phyloP scores from a whole-genome alignment of 2,888 invertebrate genomes.

The Euplagia quadripunctaria region DNA sequence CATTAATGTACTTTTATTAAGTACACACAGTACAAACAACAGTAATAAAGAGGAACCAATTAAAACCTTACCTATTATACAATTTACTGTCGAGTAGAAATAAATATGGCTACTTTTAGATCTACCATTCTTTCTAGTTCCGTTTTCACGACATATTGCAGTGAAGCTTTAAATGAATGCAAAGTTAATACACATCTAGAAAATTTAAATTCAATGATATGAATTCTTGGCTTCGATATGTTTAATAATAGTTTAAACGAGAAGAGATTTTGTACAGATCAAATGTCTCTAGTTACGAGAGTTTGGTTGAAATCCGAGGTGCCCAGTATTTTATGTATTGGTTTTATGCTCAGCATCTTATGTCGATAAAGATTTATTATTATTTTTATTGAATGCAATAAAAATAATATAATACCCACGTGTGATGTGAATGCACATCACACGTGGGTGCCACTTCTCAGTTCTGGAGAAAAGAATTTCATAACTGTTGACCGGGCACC shows the following conservation, averaged over 20 bases:
- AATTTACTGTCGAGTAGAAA: neutral
- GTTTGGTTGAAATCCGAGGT: neutral
- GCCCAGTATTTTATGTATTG: neutral
- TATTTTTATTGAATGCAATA: no score
- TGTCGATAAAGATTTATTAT: no score
- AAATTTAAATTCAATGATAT: neutral
- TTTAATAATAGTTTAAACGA: neutral
- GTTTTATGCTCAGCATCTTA: no score
- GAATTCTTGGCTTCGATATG: neutral
- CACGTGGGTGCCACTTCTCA: no score
- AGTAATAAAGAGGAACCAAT: slow-evolving; percentile 7
- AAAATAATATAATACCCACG: no score
- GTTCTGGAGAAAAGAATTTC: no score
- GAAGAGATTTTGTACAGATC: neutral
- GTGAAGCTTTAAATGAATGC: neutral
- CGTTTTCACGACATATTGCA: neutral
- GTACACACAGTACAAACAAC: neutral
- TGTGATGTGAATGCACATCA: no score
- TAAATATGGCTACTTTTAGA: neutral
- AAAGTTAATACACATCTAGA: no score
- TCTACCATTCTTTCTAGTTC: neutral
- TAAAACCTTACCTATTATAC: neutral
- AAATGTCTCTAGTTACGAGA: neutral
- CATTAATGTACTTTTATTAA: slow-evolving; percentile 3
- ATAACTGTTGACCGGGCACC: no score